Conservation (phyloP, 2,888 invertebrate genomes). For the Chesias legatella region DNA sequence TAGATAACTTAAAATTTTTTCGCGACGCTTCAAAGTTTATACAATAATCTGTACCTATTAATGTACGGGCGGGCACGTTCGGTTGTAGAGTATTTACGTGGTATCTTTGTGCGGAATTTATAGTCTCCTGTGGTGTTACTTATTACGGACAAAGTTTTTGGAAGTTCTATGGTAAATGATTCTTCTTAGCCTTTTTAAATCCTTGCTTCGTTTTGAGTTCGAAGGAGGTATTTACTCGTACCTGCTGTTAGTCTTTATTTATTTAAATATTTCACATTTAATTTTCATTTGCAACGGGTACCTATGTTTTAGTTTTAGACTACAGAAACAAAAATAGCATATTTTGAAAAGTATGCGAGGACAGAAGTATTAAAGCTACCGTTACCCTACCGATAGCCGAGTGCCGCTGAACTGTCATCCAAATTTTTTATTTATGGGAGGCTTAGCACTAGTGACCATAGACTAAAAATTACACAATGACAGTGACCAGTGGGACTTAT, state of each 20-base stretch:
- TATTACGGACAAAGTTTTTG: conserved; percentile 40
- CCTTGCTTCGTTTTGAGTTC: conserved; percentile 35
- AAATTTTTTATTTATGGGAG: too few species aligned
- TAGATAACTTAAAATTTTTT: conserved; percentile 23
- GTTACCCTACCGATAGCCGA: too few species aligned
- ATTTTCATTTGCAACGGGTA: too few species aligned
- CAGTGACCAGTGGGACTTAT: too few species aligned
- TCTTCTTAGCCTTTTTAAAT: conserved; percentile 43
- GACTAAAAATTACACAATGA: too few species aligned
- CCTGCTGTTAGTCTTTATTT: conserved; percentile 28
- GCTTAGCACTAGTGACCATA: too few species aligned
- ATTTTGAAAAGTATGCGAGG: too few species aligned
- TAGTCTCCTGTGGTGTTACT: conserved; percentile 48
- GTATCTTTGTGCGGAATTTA: conserved; percentile 52
- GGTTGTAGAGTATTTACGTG: conserved; percentile 50
- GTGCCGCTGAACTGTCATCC: too few species aligned
- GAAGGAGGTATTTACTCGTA: conserved; percentile 9
- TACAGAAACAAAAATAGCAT: too few species aligned
- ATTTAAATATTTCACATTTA: too few species aligned
- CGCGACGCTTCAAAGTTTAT: conserved; percentile 31
- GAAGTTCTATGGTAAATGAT: conserved; percentile 44
- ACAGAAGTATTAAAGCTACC: too few species aligned
- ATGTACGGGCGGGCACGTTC: conserved; percentile 30
- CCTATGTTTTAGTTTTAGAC: too few species aligned
- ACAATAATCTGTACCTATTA: conserved; percentile 55